phyloP scores from a whole-genome alignment of 2,888 invertebrate genomes.

The Chymomyza caudatula region DNA sequence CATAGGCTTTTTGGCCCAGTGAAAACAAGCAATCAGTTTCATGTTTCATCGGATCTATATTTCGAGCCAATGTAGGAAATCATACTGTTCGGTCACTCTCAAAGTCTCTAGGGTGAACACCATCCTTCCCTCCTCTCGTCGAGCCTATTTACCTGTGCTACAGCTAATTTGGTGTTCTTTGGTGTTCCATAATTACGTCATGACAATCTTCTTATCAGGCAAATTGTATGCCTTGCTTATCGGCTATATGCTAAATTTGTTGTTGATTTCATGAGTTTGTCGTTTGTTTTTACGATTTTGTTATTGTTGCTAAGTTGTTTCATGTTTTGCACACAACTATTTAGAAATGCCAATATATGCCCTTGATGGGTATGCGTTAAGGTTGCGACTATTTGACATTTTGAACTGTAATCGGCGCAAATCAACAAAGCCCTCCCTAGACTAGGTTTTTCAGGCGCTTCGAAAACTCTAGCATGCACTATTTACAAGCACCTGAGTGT shows the following conservation, averaged over 20 bases:
- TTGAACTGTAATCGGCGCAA: neutral
- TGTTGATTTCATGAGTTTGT: neutral
- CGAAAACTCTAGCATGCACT: neutral
- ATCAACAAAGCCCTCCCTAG: neutral
- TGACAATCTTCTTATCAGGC: neutral
- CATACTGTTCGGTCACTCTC: no score
- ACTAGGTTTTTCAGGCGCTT: no score
- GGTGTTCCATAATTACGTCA: neutral
- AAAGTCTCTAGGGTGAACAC: no score
- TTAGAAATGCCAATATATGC: neutral
- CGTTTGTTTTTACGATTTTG: neutral
- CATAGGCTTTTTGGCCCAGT: no score
- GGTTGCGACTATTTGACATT: neutral
- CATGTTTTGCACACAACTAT: no score
- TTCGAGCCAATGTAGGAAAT: no score
- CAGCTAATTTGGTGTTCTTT: no score
- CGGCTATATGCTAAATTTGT: neutral
- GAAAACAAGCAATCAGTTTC: no score
- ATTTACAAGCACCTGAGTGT: neutral
- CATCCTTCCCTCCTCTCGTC: no score
- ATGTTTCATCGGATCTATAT: no score
- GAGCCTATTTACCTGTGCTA: no score
- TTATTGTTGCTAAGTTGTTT: neutral
- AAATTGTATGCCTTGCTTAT: neutral
- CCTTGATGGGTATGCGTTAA: neutral